These are phyloP conservation scores for Nautilus pompilius DNA, from an alignment of 1,140 invertebrate species.

Conservation along the genomic window DNA sequence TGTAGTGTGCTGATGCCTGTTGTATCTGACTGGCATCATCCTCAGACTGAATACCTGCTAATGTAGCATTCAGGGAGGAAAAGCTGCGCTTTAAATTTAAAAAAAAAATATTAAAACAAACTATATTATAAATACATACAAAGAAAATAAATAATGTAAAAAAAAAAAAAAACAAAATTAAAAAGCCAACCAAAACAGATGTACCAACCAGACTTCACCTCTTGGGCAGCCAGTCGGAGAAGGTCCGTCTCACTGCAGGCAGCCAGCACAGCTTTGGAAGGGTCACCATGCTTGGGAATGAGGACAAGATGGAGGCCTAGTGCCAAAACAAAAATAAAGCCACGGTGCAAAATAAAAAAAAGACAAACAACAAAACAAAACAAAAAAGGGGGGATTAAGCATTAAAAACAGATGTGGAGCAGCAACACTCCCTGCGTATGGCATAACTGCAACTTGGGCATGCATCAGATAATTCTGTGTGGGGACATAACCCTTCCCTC, in stretches of 20 bases:
- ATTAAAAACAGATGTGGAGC: background rate
- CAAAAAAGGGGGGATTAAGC: background rate
- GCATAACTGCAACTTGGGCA: too few relatives aligned
- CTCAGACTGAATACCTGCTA: too few relatives aligned
- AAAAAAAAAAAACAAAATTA: background rate
- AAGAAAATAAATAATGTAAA: background rate
- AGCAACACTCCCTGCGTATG: too few relatives aligned
- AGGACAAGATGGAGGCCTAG: constrained; percentile 45
- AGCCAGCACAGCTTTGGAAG: constrained; percentile 42
- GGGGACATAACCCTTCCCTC: too few relatives aligned
- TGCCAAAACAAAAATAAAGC: constrained; percentile 21
- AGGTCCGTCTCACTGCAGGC: constrained; percentile 45
- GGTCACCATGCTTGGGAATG: constrained; percentile 43
- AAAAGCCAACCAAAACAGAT: background rate
- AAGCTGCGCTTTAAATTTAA: too few relatives aligned
- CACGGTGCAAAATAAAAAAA: background rate
- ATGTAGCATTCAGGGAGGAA: too few relatives aligned
- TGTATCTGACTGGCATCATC: too few relatives aligned
- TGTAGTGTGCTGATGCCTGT: too few relatives aligned
- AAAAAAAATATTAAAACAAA: too few relatives aligned
- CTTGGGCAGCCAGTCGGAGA: constrained; percentile 39
- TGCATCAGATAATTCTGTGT: too few relatives aligned
- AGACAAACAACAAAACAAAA: constrained; percentile 7
- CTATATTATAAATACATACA: too few relatives aligned
- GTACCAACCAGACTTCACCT: constrained; percentile 11